These are phyloP conservation scores for Dicyrtoma fusca DNA, from an alignment of 2,888 invertebrate species.

Conservation along the genomic window DNA sequence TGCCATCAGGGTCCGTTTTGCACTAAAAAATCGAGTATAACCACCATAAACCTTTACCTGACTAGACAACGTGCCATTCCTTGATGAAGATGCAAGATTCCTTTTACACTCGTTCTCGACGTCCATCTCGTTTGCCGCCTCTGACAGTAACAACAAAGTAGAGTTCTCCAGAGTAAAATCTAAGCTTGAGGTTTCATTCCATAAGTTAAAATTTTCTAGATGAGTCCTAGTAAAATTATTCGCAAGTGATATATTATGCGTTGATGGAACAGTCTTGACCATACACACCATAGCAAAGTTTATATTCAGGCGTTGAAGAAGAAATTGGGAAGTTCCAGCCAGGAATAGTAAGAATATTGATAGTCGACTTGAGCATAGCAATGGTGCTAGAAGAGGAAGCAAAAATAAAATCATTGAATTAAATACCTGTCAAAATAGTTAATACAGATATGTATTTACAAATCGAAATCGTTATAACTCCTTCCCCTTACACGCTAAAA, in stretches of 20 bases:
- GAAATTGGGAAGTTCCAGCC: conserved; percentile 59
- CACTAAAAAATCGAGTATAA: no score
- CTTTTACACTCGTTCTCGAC: conserved; percentile 17
- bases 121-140: neutral
- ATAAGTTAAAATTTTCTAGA: conserved; percentile 42
- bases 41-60: no score
- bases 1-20: no score
- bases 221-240: neutral
- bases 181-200: conserved; percentile 9
- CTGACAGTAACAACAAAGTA: conserved; percentile 3
- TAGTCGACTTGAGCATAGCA: conserved; percentile 35
- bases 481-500: no score
- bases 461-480: no score
- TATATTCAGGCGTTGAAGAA: conserved; percentile 63
- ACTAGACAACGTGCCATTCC: conserved; percentile 6
- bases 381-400: conserved; percentile 25
- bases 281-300: conserved; percentile 66
- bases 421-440: neutral
- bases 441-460: no score
- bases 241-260: conserved; percentile 19
- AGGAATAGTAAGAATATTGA: conserved; percentile 59
- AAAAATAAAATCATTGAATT: neutral
- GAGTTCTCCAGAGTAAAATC: neutral
- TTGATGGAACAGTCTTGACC: conserved; percentile 61
- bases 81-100: neutral